Base-by-base conservation (phyloP, 2,797 vertebrate species). In the Xiphophorus birchmanni region DNA sequence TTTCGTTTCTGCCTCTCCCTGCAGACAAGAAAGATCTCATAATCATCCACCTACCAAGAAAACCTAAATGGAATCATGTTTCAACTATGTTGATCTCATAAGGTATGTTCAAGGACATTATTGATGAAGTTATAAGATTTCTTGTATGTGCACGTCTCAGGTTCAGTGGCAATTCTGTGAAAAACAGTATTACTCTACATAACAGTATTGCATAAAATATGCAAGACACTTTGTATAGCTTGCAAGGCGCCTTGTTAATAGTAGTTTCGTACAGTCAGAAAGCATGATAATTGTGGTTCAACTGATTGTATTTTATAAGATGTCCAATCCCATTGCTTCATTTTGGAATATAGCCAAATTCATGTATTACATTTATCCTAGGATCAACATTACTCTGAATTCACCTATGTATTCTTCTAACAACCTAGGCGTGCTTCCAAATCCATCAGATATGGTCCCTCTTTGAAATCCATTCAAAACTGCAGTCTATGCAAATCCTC, bases 281-380 rank as follows among this genome's bases (percentile, higher is more conserved):
- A 60, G n/a, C n/a, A 18, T 9, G 8, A 71, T 77, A 83, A 81
- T 81, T 87, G 65, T 80, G 35, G 71, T 81, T 74, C 52, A 75
- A 58, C 78, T 23, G 26, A 76, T 80, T 87, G 79, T 45, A 52
- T 74, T 83, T 71, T 15, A 82, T 84, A 75, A 54, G n/a, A 17
- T 80, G 78, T 71, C 52, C 85, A 87, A 85, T 87, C 75, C 83
- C 80, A 83, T 74, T 76, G 79, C 81, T 86, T 85, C 78, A 81
- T 88, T 74, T 56, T 79, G 82, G 83, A 77, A 85, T 88, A 87
- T 73, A 80, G 83, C 87, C 87, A 80, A 83, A 82, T 82, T 87
- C 74, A 78, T 89, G 79, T 88, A 89, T 88, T 86, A 88, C 86
- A 80, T 92, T 89, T 91, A 92, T 92, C 90, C 87, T 12, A n/a